Evolutionary conservation across 2,888 invertebrate genomes (phyloP).

Genomic region (Caenorhabditis panamensis): DNA sequence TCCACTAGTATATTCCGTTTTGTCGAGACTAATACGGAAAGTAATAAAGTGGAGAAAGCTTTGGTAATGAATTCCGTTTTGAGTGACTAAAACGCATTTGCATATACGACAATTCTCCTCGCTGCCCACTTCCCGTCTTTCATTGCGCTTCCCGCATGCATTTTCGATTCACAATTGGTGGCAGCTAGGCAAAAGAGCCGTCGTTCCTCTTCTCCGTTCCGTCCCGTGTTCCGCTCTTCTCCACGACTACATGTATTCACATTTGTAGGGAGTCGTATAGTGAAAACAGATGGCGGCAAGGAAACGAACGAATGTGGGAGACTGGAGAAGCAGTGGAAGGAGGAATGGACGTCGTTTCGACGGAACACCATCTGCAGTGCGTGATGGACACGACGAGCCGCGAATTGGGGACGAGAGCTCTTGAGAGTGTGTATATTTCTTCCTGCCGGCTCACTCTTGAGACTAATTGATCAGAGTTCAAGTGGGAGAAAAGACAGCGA

Average conservation of each 20-base stretch:
- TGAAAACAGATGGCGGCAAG: not conserved
- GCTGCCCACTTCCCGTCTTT: constrained; percentile 1
- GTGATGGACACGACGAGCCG: constrained; percentile 11
- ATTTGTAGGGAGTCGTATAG: constrained; percentile 33
- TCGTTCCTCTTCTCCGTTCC: constrained; percentile 2
- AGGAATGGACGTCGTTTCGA: constrained; percentile 2
- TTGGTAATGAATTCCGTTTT: constrained; percentile 46
- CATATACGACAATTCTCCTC: constrained; percentile 45
- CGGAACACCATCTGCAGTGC: constrained; percentile 42
- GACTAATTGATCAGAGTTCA: constrained; percentile 48
- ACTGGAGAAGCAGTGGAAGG: constrained; percentile 39
- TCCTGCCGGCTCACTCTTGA: constrained; percentile 2
- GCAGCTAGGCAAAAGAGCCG: constrained; percentile 2
- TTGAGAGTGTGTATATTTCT: constrained; percentile 12
- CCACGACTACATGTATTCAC: constrained; percentile 28
- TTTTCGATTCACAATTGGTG: constrained; percentile 43
- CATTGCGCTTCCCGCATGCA: constrained; percentile 32
- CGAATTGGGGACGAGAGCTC: constrained; percentile 23
- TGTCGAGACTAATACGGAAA: not conserved
- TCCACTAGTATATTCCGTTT: not conserved
- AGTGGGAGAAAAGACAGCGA: constrained; percentile 9
- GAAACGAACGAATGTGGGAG: constrained; percentile 1
- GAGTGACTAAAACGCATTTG: constrained; percentile 55
- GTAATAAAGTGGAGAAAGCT: not conserved
- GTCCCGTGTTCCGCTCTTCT: not conserved